Percentiles rank a stretch among this genome's conserved stretches.
These are phyloP conservation scores for Cheilosia impressa DNA, from an alignment of 2,888 invertebrate genomes.

Conservation along the genomic window DNA sequence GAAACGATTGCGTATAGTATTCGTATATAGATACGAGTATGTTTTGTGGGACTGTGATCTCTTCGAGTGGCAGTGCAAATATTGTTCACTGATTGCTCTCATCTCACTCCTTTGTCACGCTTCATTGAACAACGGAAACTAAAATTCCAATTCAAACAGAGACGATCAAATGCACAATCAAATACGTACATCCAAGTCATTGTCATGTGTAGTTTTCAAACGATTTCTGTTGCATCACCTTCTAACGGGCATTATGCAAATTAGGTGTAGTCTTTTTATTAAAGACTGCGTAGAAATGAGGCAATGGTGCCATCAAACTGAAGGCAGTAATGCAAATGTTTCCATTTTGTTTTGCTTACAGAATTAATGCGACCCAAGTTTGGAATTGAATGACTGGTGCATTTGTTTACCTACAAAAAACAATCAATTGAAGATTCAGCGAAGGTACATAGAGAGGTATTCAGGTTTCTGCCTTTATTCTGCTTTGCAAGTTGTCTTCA, in stretches of 20 bases:
- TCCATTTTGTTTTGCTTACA: background rate
- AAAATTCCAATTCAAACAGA: slow-evolving; percentile 44
- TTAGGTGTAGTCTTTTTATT: slow-evolving; percentile 19
- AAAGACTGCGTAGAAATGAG: background rate
- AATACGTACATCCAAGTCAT: slow-evolving; percentile 15
- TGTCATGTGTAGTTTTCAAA: slow-evolving; percentile 14
- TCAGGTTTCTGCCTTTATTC: too few relatives aligned
- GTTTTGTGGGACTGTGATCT: background rate
- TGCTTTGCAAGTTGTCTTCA: too few relatives aligned
- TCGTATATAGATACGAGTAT: too few relatives aligned
- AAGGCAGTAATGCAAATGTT: background rate
- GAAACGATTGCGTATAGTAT: background rate
- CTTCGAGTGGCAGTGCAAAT: slow-evolving; percentile 33
- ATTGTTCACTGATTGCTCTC: slow-evolving; percentile 50
- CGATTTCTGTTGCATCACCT: slow-evolving; percentile 44
- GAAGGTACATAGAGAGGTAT: too few relatives aligned
- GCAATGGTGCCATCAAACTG: background rate
- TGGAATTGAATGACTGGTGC: background rate
- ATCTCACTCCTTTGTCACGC: slow-evolving; percentile 30
- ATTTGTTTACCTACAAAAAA: too few relatives aligned
- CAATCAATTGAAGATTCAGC: too few relatives aligned
- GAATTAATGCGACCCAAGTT: background rate
- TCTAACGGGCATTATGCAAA: slow-evolving; percentile 30
- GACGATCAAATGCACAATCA: slow-evolving; percentile 61
- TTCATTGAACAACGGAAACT: slow-evolving; percentile 56